These are phyloP conservation scores for Acrocera orbiculus DNA, from an alignment of 2,888 invertebrate genomes.

Conservation along the genomic window DNA sequence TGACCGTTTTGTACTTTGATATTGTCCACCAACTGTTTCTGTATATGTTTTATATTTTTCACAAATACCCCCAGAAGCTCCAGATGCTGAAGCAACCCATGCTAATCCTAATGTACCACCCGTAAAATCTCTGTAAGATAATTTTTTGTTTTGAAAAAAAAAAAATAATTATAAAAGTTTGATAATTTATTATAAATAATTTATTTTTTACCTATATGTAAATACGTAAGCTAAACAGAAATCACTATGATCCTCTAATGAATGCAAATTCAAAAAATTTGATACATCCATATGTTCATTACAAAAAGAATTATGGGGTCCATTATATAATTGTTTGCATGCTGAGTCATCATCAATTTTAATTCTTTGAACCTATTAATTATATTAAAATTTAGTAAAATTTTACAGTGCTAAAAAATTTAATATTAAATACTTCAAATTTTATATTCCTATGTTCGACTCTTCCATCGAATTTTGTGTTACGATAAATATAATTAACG, in stretches of 20 bases:
- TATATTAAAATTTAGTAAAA: background rate
- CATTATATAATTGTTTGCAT: slow-evolving; percentile 40
- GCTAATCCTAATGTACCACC: slow-evolving; percentile 96
- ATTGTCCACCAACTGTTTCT: slow-evolving; percentile 85
- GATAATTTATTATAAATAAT: background rate
- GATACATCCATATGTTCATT: slow-evolving; percentile 96
- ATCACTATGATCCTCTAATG: slow-evolving; percentile 89
- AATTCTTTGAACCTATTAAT: slow-evolving; percentile 27
- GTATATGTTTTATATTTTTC: slow-evolving; percentile 96
- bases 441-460: slow-evolving; percentile 82
- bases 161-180: slow-evolving; percentile 5
- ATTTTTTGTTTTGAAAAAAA: background rate
- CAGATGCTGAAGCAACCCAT: slow-evolving; percentile 97
- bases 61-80: slow-evolving; percentile 96
- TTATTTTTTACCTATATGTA: slow-evolving; percentile 44
- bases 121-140: slow-evolving; percentile 64
- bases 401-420: slow-evolving; percentile 3
- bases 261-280: slow-evolving; percentile 95
- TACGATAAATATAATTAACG: slow-evolving; percentile 91
- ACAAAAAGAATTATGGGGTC: slow-evolving; percentile 77
- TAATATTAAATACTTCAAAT: slow-evolving; percentile 58
- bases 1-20: slow-evolving; percentile 83
- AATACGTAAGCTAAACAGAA: slow-evolving; percentile 99
- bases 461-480: slow-evolving; percentile 84
- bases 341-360: slow-evolving; percentile 88